These are phyloP conservation scores for Rugalucina vietnamica DNA, from an alignment of 2,888 invertebrate species.

Conservation along the genomic window DNA sequence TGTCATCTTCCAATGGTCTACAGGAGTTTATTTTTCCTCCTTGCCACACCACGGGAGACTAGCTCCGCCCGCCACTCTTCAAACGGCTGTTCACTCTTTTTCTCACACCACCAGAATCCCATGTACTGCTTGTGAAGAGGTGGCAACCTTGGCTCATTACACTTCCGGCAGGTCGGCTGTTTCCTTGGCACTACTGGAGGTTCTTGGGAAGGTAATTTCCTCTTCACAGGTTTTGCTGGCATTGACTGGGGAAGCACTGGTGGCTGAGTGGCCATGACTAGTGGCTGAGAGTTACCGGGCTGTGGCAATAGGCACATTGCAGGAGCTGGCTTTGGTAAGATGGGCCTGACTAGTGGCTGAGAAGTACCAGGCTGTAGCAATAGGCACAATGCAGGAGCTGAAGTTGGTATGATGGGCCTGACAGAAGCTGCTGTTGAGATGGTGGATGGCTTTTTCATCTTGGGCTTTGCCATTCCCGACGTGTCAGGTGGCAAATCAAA, in stretches of 20 bases:
- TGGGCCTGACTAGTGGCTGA: no score
- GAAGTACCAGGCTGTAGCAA: neutral
- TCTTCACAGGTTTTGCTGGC: no score
- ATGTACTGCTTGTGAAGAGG: neutral
- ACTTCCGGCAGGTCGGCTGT: neutral
- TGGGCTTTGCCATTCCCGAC: neutral
- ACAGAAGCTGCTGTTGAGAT: neutral
- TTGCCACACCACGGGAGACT: neutral
- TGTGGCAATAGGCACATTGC: no score
- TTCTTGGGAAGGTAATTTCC: neutral
- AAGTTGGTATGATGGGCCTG: neutral
- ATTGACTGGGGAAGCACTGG: no score
- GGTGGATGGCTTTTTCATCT: neutral
- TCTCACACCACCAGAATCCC: neutral
- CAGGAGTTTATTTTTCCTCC: neutral
- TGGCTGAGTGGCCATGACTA: no score
- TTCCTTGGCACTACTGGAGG: neutral
- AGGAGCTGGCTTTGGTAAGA: no score
- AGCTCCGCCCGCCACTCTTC: neutral
- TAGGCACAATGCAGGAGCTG: neutral
- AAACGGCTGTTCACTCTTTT: neutral
- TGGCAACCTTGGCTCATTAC: neutral
- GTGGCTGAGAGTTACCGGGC: no score
- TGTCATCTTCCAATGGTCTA: no score
- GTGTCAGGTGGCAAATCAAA: neutral